A percentile compares a stretch with the other conserved stretches of the same genome.
Evolutionary conservation across 2,888 invertebrate genomes (phyloP).

Genomic region (Plebejus anna): DNA sequence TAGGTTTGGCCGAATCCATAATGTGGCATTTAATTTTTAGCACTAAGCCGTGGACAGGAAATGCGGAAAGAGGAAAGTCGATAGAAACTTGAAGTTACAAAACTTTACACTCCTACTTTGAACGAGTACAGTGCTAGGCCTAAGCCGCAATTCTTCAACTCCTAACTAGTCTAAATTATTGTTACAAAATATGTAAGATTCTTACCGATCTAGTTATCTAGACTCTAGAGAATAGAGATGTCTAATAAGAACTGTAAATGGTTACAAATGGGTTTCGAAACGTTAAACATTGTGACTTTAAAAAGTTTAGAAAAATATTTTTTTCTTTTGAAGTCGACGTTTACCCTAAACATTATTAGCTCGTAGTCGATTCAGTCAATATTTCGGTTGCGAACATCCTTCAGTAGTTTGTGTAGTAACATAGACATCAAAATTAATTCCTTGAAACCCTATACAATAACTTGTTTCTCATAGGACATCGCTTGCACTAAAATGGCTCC

Average conservation of each 20-base stretch:
- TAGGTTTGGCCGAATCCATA: not conserved
- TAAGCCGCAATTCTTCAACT: constrained; percentile 55
- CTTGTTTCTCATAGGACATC: not conserved
- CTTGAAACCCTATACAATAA: not conserved
- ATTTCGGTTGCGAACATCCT: constrained; percentile 33
- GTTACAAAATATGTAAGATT: constrained; percentile 49
- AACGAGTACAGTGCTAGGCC: constrained; percentile 47
- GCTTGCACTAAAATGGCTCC: not conserved
- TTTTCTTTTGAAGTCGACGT: constrained; percentile 62
- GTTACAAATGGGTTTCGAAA: constrained; percentile 62
- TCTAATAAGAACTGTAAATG: constrained; percentile 64
- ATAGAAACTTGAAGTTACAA: constrained; percentile 9
- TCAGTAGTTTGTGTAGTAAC: constrained; percentile 21
- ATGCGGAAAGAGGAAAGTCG: not conserved
- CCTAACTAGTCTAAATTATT: constrained; percentile 58
- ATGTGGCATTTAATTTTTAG: not conserved
- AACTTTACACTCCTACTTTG: constrained; percentile 53
- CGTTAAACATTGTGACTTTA: constrained; percentile 58
- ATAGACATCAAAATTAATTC: constrained; percentile 34
- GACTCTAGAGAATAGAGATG: constrained; percentile 48
- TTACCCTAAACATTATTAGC: constrained; percentile 62
- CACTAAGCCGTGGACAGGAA: constrained; percentile 46
- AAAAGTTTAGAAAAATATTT: constrained; percentile 79
- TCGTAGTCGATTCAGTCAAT: constrained; percentile 75
- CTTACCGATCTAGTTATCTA: constrained; percentile 43